Percentiles rank a stretch among this genome's conserved stretches.
These are phyloP conservation scores for Calephelis perditalis DNA, from an alignment of 2,888 invertebrate genomes.

Conservation along the genomic window DNA sequence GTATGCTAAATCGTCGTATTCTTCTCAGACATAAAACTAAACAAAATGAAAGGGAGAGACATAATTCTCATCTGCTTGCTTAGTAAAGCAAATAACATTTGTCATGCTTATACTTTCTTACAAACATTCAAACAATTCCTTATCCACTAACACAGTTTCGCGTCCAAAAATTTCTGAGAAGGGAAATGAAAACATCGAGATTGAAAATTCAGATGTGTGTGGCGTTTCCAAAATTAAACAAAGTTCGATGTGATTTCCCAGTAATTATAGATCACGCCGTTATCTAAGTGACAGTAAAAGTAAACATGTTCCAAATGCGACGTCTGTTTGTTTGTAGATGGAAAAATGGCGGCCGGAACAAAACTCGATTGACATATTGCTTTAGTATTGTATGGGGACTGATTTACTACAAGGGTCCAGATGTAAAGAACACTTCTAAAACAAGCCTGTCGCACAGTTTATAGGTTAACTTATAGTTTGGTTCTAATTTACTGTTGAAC, in stretches of 20 bases:
- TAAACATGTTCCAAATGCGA: slow-evolving; percentile 56
- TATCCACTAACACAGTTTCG: background rate
- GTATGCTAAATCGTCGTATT: too few relatives aligned
- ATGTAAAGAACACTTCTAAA: background rate
- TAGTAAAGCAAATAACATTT: too few relatives aligned
- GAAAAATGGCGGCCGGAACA: slow-evolving; percentile 53
- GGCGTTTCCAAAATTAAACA: slow-evolving; percentile 22
- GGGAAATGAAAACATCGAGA: slow-evolving; percentile 14
- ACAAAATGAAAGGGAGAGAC: too few relatives aligned
- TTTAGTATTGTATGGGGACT: slow-evolving; percentile 50
- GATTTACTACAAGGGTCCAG: slow-evolving; percentile 43
- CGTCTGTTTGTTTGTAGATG: slow-evolving; percentile 57
- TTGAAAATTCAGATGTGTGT: slow-evolving; percentile 17
- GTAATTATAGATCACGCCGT: slow-evolving; percentile 29
- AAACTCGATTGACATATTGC: slow-evolving; percentile 61
- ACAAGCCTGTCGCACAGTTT: background rate
- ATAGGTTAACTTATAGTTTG: background rate
- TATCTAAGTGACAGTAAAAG: slow-evolving; percentile 46
- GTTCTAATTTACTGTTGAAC: too few relatives aligned
- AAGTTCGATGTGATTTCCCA: slow-evolving; percentile 25
- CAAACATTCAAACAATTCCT: background rate
- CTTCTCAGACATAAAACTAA: too few relatives aligned
- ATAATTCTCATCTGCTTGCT: too few relatives aligned
- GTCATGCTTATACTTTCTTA: too few relatives aligned
- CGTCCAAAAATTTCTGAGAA: slow-evolving; percentile 1